phyloP scores from a whole-genome alignment of 2,888 invertebrate genomes.

The Drosophila buzzatii region DNA sequence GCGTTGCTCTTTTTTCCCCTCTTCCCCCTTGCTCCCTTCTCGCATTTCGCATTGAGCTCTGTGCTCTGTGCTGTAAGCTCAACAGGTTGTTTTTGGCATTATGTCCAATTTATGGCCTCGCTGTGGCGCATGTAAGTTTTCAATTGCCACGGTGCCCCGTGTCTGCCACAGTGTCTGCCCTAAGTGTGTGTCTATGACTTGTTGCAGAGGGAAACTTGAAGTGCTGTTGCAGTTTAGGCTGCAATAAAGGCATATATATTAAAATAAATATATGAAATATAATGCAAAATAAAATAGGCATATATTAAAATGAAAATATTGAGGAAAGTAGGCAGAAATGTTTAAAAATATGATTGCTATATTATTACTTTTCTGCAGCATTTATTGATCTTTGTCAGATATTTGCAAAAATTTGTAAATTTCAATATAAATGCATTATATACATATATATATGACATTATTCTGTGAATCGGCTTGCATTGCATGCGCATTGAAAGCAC shows the following conservation, averaged over 20 bases:
- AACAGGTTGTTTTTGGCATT: constrained; percentile 64
- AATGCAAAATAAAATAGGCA: no score
- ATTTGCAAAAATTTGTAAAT: background rate
- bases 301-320: no score
- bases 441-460: constrained; percentile 3
- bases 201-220: background rate
- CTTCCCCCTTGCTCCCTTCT: background rate
- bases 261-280: no score
- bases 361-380: no score
- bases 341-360: no score
- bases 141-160: constrained; percentile 30
- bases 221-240: no score
- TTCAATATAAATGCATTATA: background rate
- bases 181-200: background rate
- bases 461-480: constrained; percentile 9
- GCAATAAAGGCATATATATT: background rate
- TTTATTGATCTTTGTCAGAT: background rate
- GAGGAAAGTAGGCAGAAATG: no score
- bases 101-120: constrained; percentile 61
- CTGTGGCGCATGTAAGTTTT: constrained; percentile 19
- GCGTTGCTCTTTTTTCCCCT: constrained; percentile 8
- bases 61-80: constrained; percentile 14
- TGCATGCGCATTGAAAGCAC: background rate
- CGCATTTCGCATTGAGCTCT: background rate
- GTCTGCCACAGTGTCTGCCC: constrained; percentile 7